Conservation (phyloP, 2,113 vertebrate genomes). For the Gallinago paraguaiae region DNA sequence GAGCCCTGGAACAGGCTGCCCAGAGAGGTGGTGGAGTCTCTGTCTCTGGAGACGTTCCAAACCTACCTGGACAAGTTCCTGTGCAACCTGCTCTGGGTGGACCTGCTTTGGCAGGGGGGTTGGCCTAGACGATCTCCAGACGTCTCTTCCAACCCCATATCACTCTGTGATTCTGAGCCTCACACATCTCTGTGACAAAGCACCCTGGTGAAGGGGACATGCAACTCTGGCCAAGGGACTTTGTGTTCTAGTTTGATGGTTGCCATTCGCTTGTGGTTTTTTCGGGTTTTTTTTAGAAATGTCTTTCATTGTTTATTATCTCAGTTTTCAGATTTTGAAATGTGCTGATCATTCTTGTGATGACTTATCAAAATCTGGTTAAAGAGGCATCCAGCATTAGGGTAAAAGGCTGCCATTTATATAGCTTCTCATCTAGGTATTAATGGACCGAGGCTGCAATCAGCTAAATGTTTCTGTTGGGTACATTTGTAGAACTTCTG, state of each 20-base stretch:
- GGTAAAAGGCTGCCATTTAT: background rate
- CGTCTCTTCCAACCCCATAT: no score
- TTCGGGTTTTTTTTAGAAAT: background rate
- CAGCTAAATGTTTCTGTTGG: background rate
- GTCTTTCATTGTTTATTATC: background rate
- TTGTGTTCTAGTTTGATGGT: background rate
- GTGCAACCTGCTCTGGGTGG: no score
- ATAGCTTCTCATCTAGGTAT: background rate
- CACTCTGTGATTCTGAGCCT: background rate
- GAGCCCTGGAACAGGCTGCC: no score
- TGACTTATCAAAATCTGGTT: background rate
- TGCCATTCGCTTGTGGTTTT: background rate
- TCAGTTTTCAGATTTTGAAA: background rate
- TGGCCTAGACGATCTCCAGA: no score
- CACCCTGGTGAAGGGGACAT: background rate
- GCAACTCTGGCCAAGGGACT: background rate
- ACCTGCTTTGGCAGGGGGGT: no score
- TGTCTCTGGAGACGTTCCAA: no score
- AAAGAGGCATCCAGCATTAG: background rate
- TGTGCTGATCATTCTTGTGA: background rate
- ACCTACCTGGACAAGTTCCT: no score
- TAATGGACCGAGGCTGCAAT: background rate
- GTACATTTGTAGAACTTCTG: background rate
- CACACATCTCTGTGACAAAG: background rate
- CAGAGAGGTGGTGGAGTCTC: no score